Evolutionary conservation across 2,797 vertebrate genomes (phyloP).

Genomic region (Siniperca obscura): DNA sequence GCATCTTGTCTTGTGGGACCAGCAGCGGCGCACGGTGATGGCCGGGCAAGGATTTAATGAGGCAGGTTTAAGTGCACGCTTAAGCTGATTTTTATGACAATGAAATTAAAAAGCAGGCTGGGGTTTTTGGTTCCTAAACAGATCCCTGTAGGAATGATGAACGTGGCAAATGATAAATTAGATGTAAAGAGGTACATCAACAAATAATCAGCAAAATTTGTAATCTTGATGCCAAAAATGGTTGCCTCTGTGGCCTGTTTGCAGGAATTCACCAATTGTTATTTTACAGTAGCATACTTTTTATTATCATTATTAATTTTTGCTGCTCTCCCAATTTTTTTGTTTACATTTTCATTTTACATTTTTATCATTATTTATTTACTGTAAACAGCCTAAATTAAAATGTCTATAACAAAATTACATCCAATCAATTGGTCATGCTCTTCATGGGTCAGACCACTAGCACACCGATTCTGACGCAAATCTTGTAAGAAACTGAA

Average conservation of each 20-base stretch:
- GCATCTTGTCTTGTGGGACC: constrained; percentile 75
- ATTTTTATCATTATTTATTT: too few relatives aligned
- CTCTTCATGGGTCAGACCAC: not conserved
- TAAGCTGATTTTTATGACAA: constrained; percentile 47
- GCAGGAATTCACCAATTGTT: too few relatives aligned
- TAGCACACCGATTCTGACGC: not conserved
- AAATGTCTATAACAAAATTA: not conserved
- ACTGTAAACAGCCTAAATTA: not conserved
- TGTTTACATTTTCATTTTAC: not conserved
- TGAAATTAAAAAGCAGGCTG: constrained; percentile 14
- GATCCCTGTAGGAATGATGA: not conserved
- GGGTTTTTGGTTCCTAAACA: not conserved
- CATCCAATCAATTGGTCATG: not conserved
- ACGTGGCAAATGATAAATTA: not conserved
- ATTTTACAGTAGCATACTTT: not conserved
- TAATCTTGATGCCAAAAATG: not conserved
- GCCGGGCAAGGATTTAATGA: constrained; percentile 65
- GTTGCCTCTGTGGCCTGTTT: not conserved
- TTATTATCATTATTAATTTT: not conserved
- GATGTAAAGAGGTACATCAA: not conserved
- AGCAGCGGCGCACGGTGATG: constrained; percentile 56
- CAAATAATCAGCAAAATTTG: not conserved
- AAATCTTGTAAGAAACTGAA: not conserved
- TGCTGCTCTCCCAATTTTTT: not conserved
- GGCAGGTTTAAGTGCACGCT: constrained; percentile 61